Conservation (phyloP, 2,888 invertebrate genomes). For the Galeruca laticollis region DNA sequence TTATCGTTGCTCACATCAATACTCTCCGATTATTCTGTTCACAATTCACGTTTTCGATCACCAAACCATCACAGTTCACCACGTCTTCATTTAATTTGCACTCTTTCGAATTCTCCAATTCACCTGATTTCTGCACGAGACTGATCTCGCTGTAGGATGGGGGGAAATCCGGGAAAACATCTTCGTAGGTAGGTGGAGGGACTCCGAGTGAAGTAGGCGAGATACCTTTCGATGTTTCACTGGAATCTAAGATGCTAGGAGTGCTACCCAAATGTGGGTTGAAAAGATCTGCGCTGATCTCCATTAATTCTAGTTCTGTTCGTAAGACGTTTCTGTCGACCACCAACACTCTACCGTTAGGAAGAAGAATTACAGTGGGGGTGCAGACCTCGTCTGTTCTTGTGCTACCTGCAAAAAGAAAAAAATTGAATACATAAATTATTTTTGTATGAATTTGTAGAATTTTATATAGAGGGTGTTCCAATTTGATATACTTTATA, state of each 20-base stretch:
- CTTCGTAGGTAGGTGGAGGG: slow-evolving; percentile 70
- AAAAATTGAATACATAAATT: too few species aligned
- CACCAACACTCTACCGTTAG: slow-evolving; percentile 71
- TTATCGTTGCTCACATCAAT: slow-evolving; percentile 4
- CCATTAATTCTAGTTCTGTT: slow-evolving; percentile 67
- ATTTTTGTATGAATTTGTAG: neutral
- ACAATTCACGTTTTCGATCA: slow-evolving; percentile 6
- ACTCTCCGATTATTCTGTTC: neutral
- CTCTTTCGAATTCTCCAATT: slow-evolving; percentile 6
- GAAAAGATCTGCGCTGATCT: slow-evolving; percentile 69
- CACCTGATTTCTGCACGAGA: slow-evolving; percentile 52
- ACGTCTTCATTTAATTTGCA: slow-evolving; percentile 22
- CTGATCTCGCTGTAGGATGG: slow-evolving; percentile 65
- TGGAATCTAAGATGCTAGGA: slow-evolving; percentile 68
- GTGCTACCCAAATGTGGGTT: slow-evolving; percentile 64
- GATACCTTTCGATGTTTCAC: slow-evolving; percentile 70
- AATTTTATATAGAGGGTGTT: too few species aligned
- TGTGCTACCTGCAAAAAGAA: slow-evolving; percentile 48
- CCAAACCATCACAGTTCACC: slow-evolving; percentile 20
- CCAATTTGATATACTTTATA: too few species aligned
- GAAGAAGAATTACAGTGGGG: slow-evolving; percentile 70
- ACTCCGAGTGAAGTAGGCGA: slow-evolving; percentile 67
- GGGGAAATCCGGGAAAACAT: slow-evolving; percentile 66
- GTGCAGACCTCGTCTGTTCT: slow-evolving; percentile 64
- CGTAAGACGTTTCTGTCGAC: slow-evolving; percentile 70